Conservation (phyloP, 2,797 vertebrate genomes). For the Sebastes minor region DNA sequence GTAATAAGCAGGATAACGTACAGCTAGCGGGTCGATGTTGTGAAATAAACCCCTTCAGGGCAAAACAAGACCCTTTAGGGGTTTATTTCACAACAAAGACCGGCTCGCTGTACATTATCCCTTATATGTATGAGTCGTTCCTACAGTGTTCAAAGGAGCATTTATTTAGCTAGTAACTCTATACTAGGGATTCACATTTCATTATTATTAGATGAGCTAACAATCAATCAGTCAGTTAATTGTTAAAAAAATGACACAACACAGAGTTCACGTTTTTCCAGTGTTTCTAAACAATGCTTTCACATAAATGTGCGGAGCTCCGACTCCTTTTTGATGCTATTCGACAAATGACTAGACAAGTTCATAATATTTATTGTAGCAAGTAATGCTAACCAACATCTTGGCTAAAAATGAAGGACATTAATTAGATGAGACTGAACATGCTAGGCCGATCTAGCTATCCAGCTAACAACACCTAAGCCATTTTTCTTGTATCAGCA, state of each 20-base stretch:
- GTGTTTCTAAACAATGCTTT: background rate
- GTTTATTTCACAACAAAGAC: too few species aligned
- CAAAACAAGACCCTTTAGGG: too few species aligned
- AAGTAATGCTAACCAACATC: background rate
- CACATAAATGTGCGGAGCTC: background rate
- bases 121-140: too few species aligned
- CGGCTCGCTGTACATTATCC: too few species aligned
- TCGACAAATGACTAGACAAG: background rate
- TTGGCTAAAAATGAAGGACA: background rate
- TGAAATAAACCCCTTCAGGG: too few species aligned
- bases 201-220: background rate
- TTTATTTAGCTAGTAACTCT: too few species aligned
- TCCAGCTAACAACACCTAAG: background rate
- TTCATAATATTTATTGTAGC: too few species aligned
- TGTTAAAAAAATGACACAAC: background rate
- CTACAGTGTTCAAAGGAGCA: too few species aligned
- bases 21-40: fast-evolving
- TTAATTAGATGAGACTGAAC: background rate
- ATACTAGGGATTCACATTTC: too few species aligned
- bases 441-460: background rate
- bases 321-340: background rate
- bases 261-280: background rate
- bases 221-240: background rate
- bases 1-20: too few species aligned
- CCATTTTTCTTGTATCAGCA: background rate